Evolutionary conservation across 2,888 invertebrate species (phyloP), one percentile per base, ranked within the genome.

Genomic region (Ornithoptera alexandrae): DNA sequence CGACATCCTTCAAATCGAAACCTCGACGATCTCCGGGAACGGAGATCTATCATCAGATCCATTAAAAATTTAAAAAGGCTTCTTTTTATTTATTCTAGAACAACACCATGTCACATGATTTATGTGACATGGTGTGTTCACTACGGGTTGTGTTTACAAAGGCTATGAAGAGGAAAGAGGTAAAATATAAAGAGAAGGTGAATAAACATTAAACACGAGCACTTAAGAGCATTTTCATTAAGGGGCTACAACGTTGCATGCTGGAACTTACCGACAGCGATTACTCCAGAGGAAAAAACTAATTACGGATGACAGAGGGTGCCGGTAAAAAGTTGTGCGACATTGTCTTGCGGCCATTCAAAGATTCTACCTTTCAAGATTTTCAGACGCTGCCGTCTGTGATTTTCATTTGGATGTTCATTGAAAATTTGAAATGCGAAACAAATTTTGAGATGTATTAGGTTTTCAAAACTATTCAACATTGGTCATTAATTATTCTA

Each of bases 171-270:
- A 79, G 81, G 77, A 76, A 74, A 62, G 74, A 80, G 80, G 76
- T 85, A 83, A 82, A 89, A 89, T 88, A 88, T 81, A 81, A 85
- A 89, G 83, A 87, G 84, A 83, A 87, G 86, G 86, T 86, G 85
- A 88, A 86, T 90, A 89, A 88, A 89, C 86, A 85, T 87, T 88
- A 88, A 90, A 86, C 85, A 85, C 84, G 73, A 84, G 84, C 84
- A 87, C 88, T 90, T 87, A 84, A 84, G 84, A 87, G 86, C 84
- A 83, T 89, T 90, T 90, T 91, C 89, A 90, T 91, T 90, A 89
- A 83, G 83, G 81, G 81, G 81, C 79, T 82, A 86, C 86, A 88
- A 88, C 85, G 88, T 89, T 90, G 89, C 88, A 90, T 89, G 88
- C 85, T 87, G 81, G 82, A 85, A 80, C 77, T 78, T 77, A 84